phyloP scores from a whole-genome alignment of 1,140 invertebrate species.

The Camponotus floridanus region DNA sequence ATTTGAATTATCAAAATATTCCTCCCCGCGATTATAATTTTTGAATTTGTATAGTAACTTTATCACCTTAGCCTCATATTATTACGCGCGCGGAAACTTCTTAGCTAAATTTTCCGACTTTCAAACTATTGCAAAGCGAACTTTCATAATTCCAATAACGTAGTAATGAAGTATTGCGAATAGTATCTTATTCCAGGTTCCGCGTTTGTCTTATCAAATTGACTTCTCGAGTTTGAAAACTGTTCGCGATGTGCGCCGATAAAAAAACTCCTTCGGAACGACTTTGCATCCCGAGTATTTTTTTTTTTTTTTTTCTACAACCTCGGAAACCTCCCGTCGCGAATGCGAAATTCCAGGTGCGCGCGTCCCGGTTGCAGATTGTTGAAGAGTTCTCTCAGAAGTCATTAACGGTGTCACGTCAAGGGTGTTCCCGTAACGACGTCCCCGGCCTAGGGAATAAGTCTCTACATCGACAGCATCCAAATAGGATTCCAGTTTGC shows the following conservation, averaged over 20 bases:
- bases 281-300: background rate
- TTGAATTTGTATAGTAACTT: constrained; percentile 37
- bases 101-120: constrained; percentile 54
- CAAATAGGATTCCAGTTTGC: constrained; percentile 56
- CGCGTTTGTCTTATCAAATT: constrained; percentile 38
- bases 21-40: background rate
- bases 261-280: background rate
- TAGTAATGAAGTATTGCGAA: constrained; percentile 51
- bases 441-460: constrained; percentile 50
- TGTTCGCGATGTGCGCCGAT: background rate
- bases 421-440: constrained; percentile 42
- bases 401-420: constrained; percentile 61
- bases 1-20: too few relatives aligned
- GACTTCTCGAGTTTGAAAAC: constrained; percentile 12
- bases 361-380: constrained; percentile 21
- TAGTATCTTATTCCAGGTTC: constrained; percentile 40
- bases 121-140: constrained; percentile 47
- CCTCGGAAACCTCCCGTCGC: background rate
- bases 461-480: constrained; percentile 56
- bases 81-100: constrained; percentile 29
- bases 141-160: constrained; percentile 45
- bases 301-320: background rate
- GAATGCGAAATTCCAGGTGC: constrained; percentile 16
- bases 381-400: constrained; percentile 60
- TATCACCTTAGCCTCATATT: constrained; percentile 29